These are phyloP conservation scores for Phymanthus crucifer DNA, from an alignment of 92 coral and sea anemone genomes.

Conservation along the genomic window DNA sequence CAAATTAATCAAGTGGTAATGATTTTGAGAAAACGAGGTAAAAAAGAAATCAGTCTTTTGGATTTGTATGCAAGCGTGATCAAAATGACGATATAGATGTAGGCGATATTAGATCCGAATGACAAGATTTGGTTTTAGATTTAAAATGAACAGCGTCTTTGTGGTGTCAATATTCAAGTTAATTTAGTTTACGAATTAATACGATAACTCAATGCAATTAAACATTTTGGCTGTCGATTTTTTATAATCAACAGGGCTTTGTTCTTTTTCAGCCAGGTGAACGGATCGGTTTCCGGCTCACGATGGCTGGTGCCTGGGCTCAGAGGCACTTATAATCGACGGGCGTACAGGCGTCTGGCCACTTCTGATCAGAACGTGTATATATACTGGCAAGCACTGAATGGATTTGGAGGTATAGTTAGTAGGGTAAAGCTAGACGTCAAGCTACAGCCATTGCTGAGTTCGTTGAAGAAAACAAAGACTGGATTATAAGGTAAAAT, in stretches of 20 bases:
- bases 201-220: conserved; percentile 23
- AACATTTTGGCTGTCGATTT: conserved; percentile 14
- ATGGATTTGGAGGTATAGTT: background rate
- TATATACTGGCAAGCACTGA: background rate
- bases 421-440: background rate
- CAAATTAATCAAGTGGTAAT: background rate
- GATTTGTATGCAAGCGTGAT: background rate
- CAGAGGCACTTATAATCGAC: conserved; percentile 3
- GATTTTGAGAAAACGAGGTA: background rate
- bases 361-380: background rate
- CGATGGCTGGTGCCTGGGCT: background rate
- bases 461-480: background rate
- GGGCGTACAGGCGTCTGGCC: background rate
- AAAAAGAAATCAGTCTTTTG: background rate
- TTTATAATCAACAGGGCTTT: conserved; percentile 11
- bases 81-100: background rate
- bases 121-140: background rate
- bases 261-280: conserved; percentile 23
- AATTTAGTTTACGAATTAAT: background rate
- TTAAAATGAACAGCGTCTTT: background rate
- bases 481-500: background rate
- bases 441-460: background rate
- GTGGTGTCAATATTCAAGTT: conserved; percentile 4
- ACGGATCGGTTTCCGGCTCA: conserved; percentile 1
- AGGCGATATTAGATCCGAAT: background rate